Evolutionary conservation across 1,140 invertebrate species (phyloP), one percentile per base, ranked within the genome.

Genomic region (Bombus pyrosoma): DNA sequence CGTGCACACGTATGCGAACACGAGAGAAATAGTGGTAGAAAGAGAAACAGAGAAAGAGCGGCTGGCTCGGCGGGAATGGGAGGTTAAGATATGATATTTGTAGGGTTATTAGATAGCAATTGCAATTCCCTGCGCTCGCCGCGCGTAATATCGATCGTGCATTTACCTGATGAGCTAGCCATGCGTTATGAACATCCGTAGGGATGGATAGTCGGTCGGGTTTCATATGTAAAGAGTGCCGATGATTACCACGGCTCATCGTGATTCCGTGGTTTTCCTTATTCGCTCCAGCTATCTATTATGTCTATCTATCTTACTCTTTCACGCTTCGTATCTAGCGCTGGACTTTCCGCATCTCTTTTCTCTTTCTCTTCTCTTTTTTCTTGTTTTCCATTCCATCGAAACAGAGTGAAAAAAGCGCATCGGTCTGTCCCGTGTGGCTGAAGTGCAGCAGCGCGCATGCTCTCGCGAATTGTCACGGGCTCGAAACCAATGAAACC

Each of bases 151-250:
- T 92, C 88, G 86, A 91, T 92, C 90, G 87, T 87, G 83, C 92
- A 92, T 92, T 93, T 93, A 88, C 92, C 86, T 91, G 91, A 93
- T 93, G 92, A 93, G 91, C 91, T 90, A 89, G 71, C 90, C 87
- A 86, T 92, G 91, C 91, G 91, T 92, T 93, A 93, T 92, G 90
- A 93, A 93, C 87, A 85, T 80, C 73, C 83, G 43, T 8, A 73
- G 87, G 53, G 77, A 71, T 73, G 57, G 79, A 59, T 79, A 83
- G 77, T 89, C 88, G 72, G 62, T 72, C 86, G 76, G 80, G 84
- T 83, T 92, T 89, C 87, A 92, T 90, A 88, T 85, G 87, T 83
- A 89, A 91, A 89, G 87, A 91, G 90, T 81, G 83, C 83, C 87
- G 86, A 83, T 92, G 86, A 92, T 92, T 89, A 91, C 91, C 89